Percentiles rank a stretch among this genome's conserved stretches.
These are phyloP conservation scores for Nasonovia ribisnigri DNA, from an alignment of 2,888 invertebrate genomes.

Conservation along the genomic window DNA sequence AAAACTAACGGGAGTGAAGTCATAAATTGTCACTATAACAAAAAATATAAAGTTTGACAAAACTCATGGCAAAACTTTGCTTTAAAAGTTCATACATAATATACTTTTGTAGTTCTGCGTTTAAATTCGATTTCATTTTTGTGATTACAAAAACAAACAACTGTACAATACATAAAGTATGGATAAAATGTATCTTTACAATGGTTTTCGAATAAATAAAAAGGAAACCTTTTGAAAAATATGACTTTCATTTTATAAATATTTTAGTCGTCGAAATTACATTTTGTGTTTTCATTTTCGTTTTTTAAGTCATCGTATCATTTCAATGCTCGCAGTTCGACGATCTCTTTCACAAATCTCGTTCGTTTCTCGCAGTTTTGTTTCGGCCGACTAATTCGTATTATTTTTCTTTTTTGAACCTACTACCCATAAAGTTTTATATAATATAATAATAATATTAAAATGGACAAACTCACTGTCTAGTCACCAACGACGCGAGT, in stretches of 20 bases:
- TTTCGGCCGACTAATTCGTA: background rate
- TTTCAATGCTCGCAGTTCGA: background rate
- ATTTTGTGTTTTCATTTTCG: background rate
- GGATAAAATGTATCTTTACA: background rate
- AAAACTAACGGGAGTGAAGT: background rate
- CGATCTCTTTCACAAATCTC: background rate
- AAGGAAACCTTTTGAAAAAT: background rate
- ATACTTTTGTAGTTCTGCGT: background rate
- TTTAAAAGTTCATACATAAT: background rate
- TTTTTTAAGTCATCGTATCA: background rate
- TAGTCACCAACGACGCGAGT: background rate
- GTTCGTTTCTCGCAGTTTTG: background rate
- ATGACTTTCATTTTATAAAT: background rate
- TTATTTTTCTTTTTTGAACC: background rate
- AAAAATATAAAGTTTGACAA: background rate
- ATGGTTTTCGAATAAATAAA: background rate
- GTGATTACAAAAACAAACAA: background rate
- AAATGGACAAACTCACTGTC: background rate
- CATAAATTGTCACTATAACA: background rate
- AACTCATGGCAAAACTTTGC: background rate
- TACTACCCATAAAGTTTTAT: background rate
- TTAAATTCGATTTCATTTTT: background rate
- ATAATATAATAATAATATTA: background rate
- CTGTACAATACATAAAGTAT: background rate
- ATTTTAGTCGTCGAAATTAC: background rate